Evolutionary conservation across 2,888 invertebrate species (phyloP).

Genomic region (Scaptomyza cyrtandrae): DNA sequence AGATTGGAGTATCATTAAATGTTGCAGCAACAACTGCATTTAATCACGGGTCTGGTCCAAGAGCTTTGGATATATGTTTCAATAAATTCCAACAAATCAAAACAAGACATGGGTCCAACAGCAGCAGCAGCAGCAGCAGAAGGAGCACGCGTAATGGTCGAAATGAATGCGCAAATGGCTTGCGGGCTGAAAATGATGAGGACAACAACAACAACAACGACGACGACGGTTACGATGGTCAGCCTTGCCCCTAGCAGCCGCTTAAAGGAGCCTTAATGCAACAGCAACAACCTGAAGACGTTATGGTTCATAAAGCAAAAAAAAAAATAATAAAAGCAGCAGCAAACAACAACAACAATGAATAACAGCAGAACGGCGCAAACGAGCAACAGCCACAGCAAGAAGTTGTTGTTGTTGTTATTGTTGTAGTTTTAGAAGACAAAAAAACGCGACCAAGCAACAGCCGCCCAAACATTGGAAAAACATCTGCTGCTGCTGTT

Average conservation of each 20-base stretch:
- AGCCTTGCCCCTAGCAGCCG: constrained; percentile 71
- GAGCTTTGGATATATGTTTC: constrained; percentile 69
- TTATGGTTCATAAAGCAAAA: constrained; percentile 80
- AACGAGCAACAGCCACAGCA: constrained; percentile 3
- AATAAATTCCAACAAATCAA: constrained; percentile 77
- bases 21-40: constrained; percentile 56
- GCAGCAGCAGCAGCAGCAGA: neutral
- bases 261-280: constrained; percentile 35
- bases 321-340: constrained; percentile 7
- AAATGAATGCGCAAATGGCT: constrained; percentile 76
- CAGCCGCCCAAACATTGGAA: constrained; percentile 73
- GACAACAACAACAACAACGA: constrained; percentile 20
- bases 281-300: constrained; percentile 53
- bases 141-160: constrained; percentile 64
- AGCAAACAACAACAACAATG: constrained; percentile 34
- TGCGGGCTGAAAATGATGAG: constrained; percentile 53
- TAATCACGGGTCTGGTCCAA: constrained; percentile 60
- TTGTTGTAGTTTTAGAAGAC: constrained; percentile 2
- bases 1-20: constrained; percentile 64
- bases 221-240: constrained; percentile 7
- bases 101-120: constrained; percentile 36
- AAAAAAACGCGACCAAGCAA: constrained; percentile 53
- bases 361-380: constrained; percentile 41
- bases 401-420: constrained; percentile 1
- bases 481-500: constrained; percentile 78